phyloP scores from a whole-genome alignment of 2,113 vertebrate genomes.

The Elephas maximus region DNA sequence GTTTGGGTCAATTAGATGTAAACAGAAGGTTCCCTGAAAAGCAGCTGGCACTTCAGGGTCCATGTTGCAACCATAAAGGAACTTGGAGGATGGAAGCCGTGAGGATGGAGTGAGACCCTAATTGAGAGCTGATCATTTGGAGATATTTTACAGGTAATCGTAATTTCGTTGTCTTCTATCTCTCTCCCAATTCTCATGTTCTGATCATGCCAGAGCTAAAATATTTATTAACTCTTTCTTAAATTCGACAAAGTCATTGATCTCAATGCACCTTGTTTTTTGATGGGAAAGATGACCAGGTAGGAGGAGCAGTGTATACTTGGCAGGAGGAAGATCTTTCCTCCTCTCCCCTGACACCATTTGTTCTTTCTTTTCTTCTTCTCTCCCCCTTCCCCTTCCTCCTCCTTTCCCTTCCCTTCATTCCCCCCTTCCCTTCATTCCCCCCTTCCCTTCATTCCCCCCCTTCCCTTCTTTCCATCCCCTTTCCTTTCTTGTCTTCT shows the following conservation, averaged over 20 bases:
- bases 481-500: too few species aligned
- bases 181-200: neutral
- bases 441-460: rapidly evolving
- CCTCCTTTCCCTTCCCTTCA: rapidly evolving
- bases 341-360: neutral
- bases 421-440: rapidly evolving
- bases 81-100: neutral
- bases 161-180: neutral
- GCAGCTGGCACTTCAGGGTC: neutral
- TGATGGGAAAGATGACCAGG: neutral
- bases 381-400: neutral
- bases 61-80: neutral
- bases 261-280: neutral
- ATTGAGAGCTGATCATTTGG: neutral
- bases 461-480: too few species aligned
- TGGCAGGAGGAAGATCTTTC: neutral
- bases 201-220: neutral
- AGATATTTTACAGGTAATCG: neutral
- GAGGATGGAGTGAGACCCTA: neutral
- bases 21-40: neutral
- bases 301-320: neutral
- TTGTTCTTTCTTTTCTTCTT: neutral
- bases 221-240: neutral
- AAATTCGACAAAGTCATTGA: neutral
- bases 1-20: neutral